phyloP scores from a whole-genome alignment of 2,113 vertebrate genomes.

The Machaerirhynchus nigripectus region DNA sequence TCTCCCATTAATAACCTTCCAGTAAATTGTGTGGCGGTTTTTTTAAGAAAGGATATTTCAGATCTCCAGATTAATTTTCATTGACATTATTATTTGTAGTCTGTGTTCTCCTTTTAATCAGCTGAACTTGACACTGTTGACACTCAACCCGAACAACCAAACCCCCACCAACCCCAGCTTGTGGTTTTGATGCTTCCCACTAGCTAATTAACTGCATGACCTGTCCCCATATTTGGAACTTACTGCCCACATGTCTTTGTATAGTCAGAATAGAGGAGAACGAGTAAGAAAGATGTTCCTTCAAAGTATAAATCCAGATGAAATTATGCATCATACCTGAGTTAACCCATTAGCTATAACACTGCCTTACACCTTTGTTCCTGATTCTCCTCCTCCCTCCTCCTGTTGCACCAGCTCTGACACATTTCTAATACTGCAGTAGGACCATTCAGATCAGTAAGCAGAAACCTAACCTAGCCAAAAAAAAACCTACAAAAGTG shows the following conservation, averaged over 20 bases:
- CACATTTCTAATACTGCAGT: background rate
- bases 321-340: background rate
- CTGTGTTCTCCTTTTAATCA: background rate
- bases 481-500: background rate
- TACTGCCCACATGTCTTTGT: background rate
- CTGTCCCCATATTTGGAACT: background rate
- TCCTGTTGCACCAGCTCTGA: background rate
- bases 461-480: background rate
- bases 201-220: background rate
- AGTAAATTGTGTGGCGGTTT: background rate
- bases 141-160: background rate
- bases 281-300: background rate
- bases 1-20: background rate
- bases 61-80: background rate
- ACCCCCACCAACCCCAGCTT: background rate
- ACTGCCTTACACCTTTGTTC: background rate
- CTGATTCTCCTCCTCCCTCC: background rate
- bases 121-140: background rate
- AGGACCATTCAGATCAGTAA: background rate
- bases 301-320: background rate
- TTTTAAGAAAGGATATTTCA: background rate
- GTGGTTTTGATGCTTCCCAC: background rate
- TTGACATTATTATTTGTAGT: background rate
- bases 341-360: background rate
- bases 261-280: background rate